phyloP scores from a whole-genome alignment of 2,113 vertebrate genomes.

The Mormyrus iriodes region DNA sequence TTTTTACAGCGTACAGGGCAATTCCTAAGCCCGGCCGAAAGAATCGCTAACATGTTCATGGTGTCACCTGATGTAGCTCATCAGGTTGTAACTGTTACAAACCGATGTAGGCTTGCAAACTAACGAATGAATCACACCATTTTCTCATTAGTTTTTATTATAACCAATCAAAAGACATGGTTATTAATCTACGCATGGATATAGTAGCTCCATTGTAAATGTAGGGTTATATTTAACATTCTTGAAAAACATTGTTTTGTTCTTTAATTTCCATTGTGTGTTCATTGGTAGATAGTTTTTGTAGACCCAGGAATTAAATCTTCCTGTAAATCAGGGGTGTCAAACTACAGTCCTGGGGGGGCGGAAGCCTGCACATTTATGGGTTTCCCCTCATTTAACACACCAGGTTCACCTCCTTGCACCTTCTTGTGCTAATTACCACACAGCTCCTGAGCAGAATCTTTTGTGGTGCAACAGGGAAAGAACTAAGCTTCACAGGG shows the following conservation, averaged over 20 bases:
- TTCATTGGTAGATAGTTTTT: background rate
- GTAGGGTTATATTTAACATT: background rate
- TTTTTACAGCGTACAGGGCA: background rate
- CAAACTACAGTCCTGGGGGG: too few species aligned
- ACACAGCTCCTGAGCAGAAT: too few species aligned
- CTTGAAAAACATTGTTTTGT: background rate
- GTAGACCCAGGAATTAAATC: background rate
- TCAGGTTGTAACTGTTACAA: conserved; percentile 15
- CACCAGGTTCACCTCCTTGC: too few species aligned
- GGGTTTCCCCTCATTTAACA: too few species aligned
- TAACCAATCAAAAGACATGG: background rate
- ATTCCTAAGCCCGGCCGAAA: background rate
- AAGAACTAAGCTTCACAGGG: too few species aligned
- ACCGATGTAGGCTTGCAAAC: background rate
- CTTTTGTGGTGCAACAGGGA: too few species aligned
- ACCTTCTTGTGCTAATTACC: too few species aligned
- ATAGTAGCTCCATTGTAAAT: conserved; percentile 1
- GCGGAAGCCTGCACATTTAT: too few species aligned
- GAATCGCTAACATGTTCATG: background rate
- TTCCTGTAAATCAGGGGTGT: background rate
- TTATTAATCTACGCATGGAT: background rate
- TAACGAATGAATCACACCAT: background rate
- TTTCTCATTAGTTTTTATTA: background rate
- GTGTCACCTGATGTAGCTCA: conserved; percentile 17
- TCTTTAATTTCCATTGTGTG: background rate